Base-by-base conservation (phyloP, 2,797 vertebrate genomes). In the Propithecus deckenii region DNA sequence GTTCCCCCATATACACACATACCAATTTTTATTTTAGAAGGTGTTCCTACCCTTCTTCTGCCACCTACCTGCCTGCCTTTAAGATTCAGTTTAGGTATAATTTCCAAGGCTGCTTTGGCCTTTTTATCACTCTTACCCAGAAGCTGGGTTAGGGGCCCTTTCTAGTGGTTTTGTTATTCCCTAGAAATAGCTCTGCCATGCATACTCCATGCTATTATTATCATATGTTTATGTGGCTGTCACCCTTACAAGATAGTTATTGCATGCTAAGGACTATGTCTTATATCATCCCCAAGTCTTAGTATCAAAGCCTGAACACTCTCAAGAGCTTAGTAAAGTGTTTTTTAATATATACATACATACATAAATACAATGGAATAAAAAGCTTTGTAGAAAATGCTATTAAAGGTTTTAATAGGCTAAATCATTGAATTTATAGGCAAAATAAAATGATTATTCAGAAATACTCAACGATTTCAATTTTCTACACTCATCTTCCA, bases 401-500 rank as follows among this genome's bases (percentile, higher is more conserved):
- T 28, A 91, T 69, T 71, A 61, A 79, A 91, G 92, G 25, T 14
- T 75, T 86, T 71, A 86, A 78, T 17, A 92, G 32, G 41, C 38
- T 88, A 96, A 93, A 41, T 18, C 86, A 46, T 5, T 95, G 35
- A 96, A 96, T 89, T 74, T 57, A 87, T 0, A 93, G 35, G 90
- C 65, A 95, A 93, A 91, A 93, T 89, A 91, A 84, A 95, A 46
- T 74, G 22, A 23, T 48, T 92, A 86, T 92, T 87, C 12, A 55
- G 38, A 96, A 95, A 94, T 83, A 87, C 5, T 2, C 61, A 92
- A 52, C 12, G 17, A 96, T 79, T 96, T 89, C 48, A 63, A 79
- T 78, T 86, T 84, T 93, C 74, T 91, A 61, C 67, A 41, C 7
- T 72, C 43, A 59, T 63, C 18, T 79, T 74, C n/a, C 12, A 85